Conservation (phyloP, 2,888 invertebrate species). For the Hybos culiciformis region DNA sequence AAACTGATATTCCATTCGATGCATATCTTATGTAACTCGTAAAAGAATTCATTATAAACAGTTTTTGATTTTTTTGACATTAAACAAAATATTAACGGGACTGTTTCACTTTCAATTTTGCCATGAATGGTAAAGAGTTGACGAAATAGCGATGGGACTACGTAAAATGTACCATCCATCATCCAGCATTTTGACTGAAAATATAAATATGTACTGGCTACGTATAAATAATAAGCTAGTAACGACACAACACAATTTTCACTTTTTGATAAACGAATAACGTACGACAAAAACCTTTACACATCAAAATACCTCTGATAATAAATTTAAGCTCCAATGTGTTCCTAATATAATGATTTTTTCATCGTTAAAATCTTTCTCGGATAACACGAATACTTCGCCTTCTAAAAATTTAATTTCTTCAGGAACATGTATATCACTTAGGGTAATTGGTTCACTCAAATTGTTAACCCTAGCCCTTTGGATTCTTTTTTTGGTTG, state of each 20-base stretch:
- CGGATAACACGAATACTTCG: conserved; percentile 5
- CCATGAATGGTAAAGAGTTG: conserved; percentile 7
- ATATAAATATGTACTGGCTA: too few relatives aligned
- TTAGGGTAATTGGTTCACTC: conserved; percentile 1
- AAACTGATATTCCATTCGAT: conserved; percentile 1
- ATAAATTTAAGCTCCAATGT: conserved; percentile 5
- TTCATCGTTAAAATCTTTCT: conserved; percentile 4
- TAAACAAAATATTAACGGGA: conserved; percentile 6
- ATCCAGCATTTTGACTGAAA: conserved; percentile 7
- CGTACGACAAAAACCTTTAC: too few relatives aligned
- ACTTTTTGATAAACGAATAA: too few relatives aligned
- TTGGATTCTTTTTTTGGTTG: background rate
- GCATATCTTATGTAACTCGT: background rate
- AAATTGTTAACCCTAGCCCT: background rate
- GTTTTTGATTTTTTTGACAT: conserved; percentile 2
- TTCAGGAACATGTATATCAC: conserved; percentile 5
- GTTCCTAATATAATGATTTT: conserved; percentile 8
- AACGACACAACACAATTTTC: too few relatives aligned
- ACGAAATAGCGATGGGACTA: conserved; percentile 5
- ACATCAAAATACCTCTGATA: background rate
- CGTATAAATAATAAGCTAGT: too few relatives aligned
- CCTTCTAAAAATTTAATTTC: conserved; percentile 2
- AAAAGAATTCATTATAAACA: conserved; percentile 4
- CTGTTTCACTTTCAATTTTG: conserved; percentile 3
- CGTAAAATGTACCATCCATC: conserved; percentile 6